Evolutionary conservation across 2,113 vertebrate genomes (phyloP).

Genomic region (Sorex fumeus): DNA sequence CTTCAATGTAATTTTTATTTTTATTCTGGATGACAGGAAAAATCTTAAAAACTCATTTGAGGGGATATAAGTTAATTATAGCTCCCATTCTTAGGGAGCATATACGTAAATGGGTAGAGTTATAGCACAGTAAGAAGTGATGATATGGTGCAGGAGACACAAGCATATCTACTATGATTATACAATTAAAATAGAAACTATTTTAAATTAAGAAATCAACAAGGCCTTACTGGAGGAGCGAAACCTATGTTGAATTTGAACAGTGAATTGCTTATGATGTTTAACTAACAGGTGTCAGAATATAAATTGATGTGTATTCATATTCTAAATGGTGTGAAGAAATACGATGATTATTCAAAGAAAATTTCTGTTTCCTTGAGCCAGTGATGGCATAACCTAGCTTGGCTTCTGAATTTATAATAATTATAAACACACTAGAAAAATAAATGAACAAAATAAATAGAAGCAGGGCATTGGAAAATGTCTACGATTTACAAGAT

Average conservation of each 20-base stretch:
- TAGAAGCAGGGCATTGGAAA: background rate
- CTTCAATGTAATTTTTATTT: background rate
- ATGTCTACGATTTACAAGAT: background rate
- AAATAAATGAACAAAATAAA: background rate
- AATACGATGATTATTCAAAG: background rate
- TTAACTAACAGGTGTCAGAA: background rate
- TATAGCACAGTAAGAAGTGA: background rate
- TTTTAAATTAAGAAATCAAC: constrained; percentile 14
- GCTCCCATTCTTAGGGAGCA: background rate
- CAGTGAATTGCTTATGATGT: background rate
- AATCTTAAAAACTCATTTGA: background rate
- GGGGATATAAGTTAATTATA: background rate
- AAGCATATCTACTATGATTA: background rate
- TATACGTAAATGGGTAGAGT: background rate
- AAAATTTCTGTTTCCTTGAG: background rate
- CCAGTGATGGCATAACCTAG: background rate
- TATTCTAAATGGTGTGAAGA: background rate
- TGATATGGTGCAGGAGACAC: background rate
- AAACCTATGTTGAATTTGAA: background rate
- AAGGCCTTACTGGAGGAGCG: background rate
- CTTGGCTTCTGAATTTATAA: constrained; percentile 16
- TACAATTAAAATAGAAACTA: background rate
- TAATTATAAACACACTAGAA: background rate
- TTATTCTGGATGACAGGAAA: background rate
- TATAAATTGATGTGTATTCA: background rate